Evolutionary conservation across 2,113 vertebrate species (phyloP).

Genomic region (Parus major): DNA sequence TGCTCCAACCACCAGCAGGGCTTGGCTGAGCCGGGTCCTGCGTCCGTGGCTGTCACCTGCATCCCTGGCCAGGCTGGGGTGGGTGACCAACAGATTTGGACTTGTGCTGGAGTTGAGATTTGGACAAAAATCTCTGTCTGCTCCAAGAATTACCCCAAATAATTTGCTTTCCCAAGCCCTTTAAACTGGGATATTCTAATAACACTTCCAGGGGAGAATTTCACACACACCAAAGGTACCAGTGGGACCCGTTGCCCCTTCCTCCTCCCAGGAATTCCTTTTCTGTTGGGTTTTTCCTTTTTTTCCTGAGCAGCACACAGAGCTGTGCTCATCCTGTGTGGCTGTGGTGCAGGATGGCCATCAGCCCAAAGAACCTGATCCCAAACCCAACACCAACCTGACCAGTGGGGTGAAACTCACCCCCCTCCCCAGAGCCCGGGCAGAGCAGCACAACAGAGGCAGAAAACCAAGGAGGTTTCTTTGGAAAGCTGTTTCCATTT

Average conservation of each 20-base stretch:
- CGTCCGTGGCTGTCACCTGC: not conserved
- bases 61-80: not conserved
- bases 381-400: not conserved
- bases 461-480: not conserved
- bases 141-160: not conserved
- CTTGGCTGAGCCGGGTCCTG: not conserved
- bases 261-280: not conserved
- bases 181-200: not conserved
- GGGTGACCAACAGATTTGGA: not conserved
- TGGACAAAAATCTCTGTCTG: not conserved
- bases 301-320: not conserved
- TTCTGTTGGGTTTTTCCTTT: not conserved
- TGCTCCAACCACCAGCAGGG: not conserved
- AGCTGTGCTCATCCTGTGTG: fast-evolving
- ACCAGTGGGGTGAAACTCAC: not conserved
- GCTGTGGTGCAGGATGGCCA: not conserved
- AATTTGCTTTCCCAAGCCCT: not conserved
- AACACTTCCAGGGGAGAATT: not conserved
- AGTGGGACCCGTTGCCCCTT: fast-evolving
- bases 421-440: fast-evolving
- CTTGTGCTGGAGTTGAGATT: not conserved
- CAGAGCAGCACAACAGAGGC: not conserved
- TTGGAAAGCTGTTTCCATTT: conserved; percentile 45
- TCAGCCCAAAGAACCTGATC: not conserved
- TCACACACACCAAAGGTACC: not conserved